Evolutionary conservation across 2,888 invertebrate genomes (phyloP), one percentile per base, ranked within the genome.

Genomic region (Dugesia japonica): DNA sequence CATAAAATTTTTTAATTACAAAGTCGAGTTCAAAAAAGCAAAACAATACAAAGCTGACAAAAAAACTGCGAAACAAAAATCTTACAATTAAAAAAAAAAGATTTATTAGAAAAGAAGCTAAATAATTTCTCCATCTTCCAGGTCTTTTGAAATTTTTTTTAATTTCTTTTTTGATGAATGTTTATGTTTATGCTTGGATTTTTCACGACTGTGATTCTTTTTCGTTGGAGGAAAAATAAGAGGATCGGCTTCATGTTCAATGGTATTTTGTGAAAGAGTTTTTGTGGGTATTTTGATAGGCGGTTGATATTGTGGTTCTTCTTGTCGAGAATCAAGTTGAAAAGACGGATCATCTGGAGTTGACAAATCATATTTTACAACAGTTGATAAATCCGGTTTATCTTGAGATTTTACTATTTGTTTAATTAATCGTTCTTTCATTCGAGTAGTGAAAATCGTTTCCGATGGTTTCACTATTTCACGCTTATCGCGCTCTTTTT

Each of bases 121-220:
- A 56, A 56, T 56, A 56, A 56, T 56, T 23, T 56, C 56, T 23
- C 56, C 56, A 23, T 56, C 56, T 56, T 56, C 56, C 17, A 56
- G 17, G n/a, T 56, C 56, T 56, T 56, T 56, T 13, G 56, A 56
- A 20, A 56, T 20, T 56, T 56, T 56, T n/a, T 56, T 56, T n/a
- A 23, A 56, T 56, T 56, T 56, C 56, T 56, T 56, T 56, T 56
- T 56, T n/a, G 56, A n/a, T 56, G 56, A 56, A n/a, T 56, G 56
- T 56, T 56, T 56, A n/a, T 56, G 56, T 56, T 56, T 56, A 23
- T 56, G 56, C 17, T 56, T 56, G 4, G 56, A 56, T 56, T 56
- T 56, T n/a, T 56, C 56, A 1, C 20, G 56, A 23, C n/a, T 56
- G 56, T 56, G 4, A 1, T 23, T 1, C 9, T 56, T 56, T n/a